Base-by-base conservation (phyloP, 2,888 invertebrate species). In the Ariolimax columbianus region DNA sequence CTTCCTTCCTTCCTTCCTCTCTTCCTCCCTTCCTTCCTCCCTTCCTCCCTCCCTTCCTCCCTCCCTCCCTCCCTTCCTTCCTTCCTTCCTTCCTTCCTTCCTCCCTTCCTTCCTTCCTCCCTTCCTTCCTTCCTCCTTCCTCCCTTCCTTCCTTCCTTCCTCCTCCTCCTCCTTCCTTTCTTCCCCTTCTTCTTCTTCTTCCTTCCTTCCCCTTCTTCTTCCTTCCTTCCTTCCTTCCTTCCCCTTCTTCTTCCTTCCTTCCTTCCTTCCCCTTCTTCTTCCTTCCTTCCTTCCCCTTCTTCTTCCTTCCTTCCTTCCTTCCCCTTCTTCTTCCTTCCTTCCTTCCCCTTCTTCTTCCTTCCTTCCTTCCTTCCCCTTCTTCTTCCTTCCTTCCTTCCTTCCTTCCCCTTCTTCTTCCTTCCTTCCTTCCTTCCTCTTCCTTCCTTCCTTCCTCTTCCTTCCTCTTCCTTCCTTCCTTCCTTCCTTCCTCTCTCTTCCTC, bases 61-160 rank as follows among this genome's bases (percentile, higher is more conserved):
- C 66, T 14, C 17, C 66, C 66, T 66, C 3, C 66, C 66, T 66
- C 3, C 66, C 66, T 14, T 66, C 66, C 33, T 66, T 14, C 66
- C 66, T 66, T 14, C 66, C 66, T 66, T 66, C 66, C 66, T 66
- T 66, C 66, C 30, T 66, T 66, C 66, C 66, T 14, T 66, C 66
- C 66, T 66, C 6, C 66, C 66, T 66, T 66, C 66, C 66, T 14
- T 66, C 66, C 66, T 66, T 14, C 66, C 33, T 33, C 3, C 66
- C 33, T 3, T 66, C 66, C 33, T 33, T 66, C 66, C 33, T 33
- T 66, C 66, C 33, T 7, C 66, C 33, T 3, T 66, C 66, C 33
- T 33, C 3, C 66, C 33, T 33, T 14, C 66, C 33, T 3, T 66
- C 66, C 33, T 33, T 33, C 33, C 66, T 66, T 33, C 33, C 66